These are phyloP conservation scores for Leptopterna dolabrata DNA, from an alignment of 2,888 invertebrate genomes.

Conservation along the genomic window DNA sequence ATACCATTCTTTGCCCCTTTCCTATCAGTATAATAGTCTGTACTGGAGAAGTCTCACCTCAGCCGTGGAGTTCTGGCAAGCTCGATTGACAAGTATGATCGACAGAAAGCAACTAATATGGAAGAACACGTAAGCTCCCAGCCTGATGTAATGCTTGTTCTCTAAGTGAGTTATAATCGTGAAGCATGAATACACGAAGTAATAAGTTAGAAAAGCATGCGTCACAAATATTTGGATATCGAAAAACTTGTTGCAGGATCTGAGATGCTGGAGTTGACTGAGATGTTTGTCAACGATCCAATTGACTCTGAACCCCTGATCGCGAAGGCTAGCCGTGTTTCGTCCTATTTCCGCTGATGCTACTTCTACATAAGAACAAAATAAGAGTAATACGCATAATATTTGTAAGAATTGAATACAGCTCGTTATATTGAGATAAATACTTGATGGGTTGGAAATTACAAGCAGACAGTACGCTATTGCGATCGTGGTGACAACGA, in stretches of 20 bases:
- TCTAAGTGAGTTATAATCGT: conserved; percentile 32
- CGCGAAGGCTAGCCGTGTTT: neutral
- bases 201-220: conserved; percentile 38
- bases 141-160: neutral
- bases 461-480: neutral
- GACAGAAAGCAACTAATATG: conserved; percentile 30
- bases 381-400: conserved; percentile 22
- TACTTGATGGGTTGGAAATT: neutral
- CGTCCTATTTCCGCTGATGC: neutral
- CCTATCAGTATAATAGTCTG: no score
- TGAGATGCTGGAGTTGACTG: neutral
- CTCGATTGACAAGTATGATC: conserved; percentile 35
- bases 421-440: conserved; percentile 3
- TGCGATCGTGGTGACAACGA: neutral
- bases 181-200: conserved; percentile 49
- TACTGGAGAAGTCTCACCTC: neutral
- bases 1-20: no score
- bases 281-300: conserved; percentile 34
- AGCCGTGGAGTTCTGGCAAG: conserved; percentile 18
- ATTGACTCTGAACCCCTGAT: conserved; percentile 26
- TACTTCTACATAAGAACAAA: conserved; percentile 39
- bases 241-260: conserved; percentile 32
- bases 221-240: conserved; percentile 35
- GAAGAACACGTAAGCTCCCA: conserved; percentile 22
- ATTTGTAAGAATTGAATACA: conserved; percentile 25